phyloP scores from a whole-genome alignment of 1,140 invertebrate species.

The Drosophila grimshawi region DNA sequence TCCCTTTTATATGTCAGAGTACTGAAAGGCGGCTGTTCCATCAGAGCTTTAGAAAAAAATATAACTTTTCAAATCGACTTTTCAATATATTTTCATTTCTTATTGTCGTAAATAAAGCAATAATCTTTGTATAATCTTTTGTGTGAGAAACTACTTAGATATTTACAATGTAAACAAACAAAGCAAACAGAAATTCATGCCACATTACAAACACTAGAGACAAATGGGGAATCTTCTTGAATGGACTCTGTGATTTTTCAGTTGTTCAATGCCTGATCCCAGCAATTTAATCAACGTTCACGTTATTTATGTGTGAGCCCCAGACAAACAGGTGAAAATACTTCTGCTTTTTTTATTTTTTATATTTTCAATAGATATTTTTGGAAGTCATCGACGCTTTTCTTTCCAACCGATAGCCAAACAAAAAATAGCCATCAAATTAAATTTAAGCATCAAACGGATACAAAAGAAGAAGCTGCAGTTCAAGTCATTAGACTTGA shows the following conservation, averaged over 20 bases:
- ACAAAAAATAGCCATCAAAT: slow-evolving; percentile 75
- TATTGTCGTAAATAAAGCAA: neutral
- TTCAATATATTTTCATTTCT: neutral
- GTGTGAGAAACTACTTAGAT: neutral
- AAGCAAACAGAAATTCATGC: neutral
- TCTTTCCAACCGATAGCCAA: slow-evolving; percentile 44
- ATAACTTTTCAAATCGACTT: too few species aligned
- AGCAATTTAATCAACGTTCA: slow-evolving; percentile 24
- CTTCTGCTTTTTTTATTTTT: slow-evolving; percentile 41
- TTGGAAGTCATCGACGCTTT: slow-evolving; percentile 48
- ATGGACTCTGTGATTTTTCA: neutral
- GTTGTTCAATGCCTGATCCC: neutral
- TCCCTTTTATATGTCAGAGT: too few species aligned
- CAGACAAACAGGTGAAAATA: slow-evolving; percentile 67
- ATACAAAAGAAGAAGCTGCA: slow-evolving; percentile 60
- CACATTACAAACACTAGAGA: neutral
- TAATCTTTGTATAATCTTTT: neutral
- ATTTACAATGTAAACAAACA: neutral
- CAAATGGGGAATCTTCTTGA: slow-evolving; percentile 14
- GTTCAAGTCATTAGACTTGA: slow-evolving; percentile 56
- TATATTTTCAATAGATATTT: slow-evolving; percentile 37
- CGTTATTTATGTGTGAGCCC: slow-evolving; percentile 17
- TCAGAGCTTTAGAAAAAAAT: too few species aligned
- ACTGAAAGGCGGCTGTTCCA: too few species aligned
- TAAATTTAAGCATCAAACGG: slow-evolving; percentile 51